Evolutionary conservation across 92 coral and sea anemone genomes (phyloP), one percentile per base, ranked within the genome.

Genomic region (Diadumene lineata): DNA sequence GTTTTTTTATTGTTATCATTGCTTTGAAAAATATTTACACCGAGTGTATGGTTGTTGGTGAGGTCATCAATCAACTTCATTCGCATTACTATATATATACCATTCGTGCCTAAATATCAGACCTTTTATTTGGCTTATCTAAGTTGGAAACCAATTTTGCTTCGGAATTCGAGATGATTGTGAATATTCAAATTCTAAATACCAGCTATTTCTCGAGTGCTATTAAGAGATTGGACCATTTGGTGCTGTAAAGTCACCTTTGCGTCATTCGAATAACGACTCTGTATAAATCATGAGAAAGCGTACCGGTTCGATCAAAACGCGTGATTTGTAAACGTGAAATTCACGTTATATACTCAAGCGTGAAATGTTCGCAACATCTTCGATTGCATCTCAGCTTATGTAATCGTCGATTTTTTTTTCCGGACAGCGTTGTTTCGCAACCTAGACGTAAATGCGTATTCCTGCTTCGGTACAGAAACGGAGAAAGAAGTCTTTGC

Each of bases 401-500:
- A n/a, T n/a, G n/a, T n/a, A n/a, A n/a, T n/a, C n/a, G n/a, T n/a
- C n/a, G n/a, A n/a, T n/a, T n/a, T n/a, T n/a, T n/a, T n/a, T n/a
- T n/a, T n/a, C n/a, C n/a, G n/a, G n/a, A n/a, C n/a, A n/a, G n/a
- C n/a, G n/a, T n/a, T n/a, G n/a, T n/a, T n/a, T n/a, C n/a, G n/a
- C n/a, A n/a, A n/a, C n/a, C n/a, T n/a, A n/a, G n/a, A n/a, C n/a
- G n/a, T n/a, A 72, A 72, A 72, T 72, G 6, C n/a, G n/a, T 70
- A 72, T 72, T 72, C 66, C 31, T 58, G 61, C 33, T 56, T 21
- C n/a, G 16, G 16, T 56, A 43, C 56, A 72, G 77, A 72, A 72
- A 31, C 11, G 66, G 34, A 26, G 26, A 29, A 60, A 76, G 50
- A 8, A 55, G 69, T 68, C 80, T 78, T 64, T 90, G 96, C 92